These are phyloP conservation scores for Epicampocera succincta DNA, from an alignment of 2,888 invertebrate species.

Conservation along the genomic window DNA sequence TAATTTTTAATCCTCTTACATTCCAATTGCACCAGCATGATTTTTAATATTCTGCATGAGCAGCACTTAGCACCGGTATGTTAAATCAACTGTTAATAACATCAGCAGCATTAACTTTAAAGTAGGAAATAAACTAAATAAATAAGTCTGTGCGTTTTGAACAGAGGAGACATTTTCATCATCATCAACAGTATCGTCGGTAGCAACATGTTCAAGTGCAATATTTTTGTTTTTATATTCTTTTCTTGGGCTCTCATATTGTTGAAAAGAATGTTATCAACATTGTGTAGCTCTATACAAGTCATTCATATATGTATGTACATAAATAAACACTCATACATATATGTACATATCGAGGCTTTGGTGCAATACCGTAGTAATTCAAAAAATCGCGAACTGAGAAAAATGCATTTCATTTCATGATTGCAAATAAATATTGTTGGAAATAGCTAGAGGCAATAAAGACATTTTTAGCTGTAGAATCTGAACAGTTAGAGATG, in stretches of 20 bases:
- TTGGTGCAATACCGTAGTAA: too few relatives aligned
- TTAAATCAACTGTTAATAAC: neutral
- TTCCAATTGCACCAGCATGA: too few relatives aligned
- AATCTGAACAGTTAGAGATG: too few relatives aligned
- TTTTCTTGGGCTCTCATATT: too few relatives aligned
- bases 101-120: neutral
- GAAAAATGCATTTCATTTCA: too few relatives aligned
- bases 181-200: conserved; percentile 10
- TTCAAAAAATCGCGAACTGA: too few relatives aligned
- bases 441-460: too few relatives aligned
- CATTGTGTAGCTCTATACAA: neutral
- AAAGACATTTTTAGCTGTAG: too few relatives aligned
- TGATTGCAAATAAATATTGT: too few relatives aligned
- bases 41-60: neutral
- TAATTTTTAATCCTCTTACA: neutral
- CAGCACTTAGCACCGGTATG: neutral
- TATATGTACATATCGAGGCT: too few relatives aligned
- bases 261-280: too few relatives aligned
- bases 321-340: too few relatives aligned
- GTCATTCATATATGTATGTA: neutral
- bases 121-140: conserved; percentile 6
- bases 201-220: neutral
- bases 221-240: neutral
- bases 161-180: conserved; percentile 20
- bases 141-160: conserved; percentile 4